Evolutionary conservation across 2,888 invertebrate genomes (phyloP).

Genomic region (Xestoiulus laeticollis): DNA sequence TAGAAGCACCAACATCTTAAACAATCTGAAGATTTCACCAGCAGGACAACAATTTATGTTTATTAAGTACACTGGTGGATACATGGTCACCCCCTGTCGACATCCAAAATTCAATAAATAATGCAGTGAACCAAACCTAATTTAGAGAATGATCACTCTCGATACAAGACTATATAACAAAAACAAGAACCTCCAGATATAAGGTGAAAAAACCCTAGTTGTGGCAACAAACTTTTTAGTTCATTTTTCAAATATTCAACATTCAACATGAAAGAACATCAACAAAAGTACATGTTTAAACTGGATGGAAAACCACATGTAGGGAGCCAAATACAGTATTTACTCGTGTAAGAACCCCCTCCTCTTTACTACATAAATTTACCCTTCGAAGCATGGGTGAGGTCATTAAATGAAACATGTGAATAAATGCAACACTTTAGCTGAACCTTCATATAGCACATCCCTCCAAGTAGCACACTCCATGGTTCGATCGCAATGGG

Average conservation of each 20-base stretch:
- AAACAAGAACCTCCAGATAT: not conserved
- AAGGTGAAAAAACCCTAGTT: too few relatives aligned
- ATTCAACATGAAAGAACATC: too few relatives aligned
- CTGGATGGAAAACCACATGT: not conserved
- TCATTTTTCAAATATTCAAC: not conserved
- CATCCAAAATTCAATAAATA: not conserved
- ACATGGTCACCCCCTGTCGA: not conserved
- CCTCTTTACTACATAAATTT: too few relatives aligned
- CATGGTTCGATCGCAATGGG: too few relatives aligned
- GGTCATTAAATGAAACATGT: too few relatives aligned
- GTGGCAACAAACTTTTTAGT: not conserved
- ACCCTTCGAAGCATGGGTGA: too few relatives aligned
- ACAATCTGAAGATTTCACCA: not conserved
- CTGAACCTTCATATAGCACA: too few relatives aligned
- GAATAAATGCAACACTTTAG: too few relatives aligned
- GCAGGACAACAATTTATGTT: not conserved
- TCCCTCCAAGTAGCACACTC: too few relatives aligned
- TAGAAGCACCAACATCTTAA: not conserved
- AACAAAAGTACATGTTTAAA: too few relatives aligned
- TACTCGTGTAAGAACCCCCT: too few relatives aligned
- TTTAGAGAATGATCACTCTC: conserved; percentile 16
- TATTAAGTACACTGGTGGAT: not conserved
- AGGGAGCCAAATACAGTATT: too few relatives aligned
- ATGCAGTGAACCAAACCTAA: not conserved
- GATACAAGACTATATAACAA: not conserved